phyloP scores from a whole-genome alignment of 2,113 vertebrate species.

The Micromys minutus region DNA sequence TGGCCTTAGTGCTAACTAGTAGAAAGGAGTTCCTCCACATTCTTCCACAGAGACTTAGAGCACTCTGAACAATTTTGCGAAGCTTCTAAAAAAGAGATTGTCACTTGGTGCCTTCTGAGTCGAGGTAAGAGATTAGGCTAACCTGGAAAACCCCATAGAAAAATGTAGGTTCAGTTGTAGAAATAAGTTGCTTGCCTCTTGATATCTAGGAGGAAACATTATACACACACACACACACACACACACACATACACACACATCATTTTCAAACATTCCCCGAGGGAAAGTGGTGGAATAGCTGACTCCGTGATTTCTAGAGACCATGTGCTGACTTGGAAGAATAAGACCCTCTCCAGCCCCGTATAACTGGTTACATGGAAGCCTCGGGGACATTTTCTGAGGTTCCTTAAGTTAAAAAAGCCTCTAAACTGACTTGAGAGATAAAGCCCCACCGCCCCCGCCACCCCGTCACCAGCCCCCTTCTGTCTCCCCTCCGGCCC shows the following conservation, averaged over 20 bases:
- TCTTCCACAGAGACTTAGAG: no score
- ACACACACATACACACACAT: no score
- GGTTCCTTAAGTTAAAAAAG: neutral
- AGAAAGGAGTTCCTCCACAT: neutral
- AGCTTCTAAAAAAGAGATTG: no score
- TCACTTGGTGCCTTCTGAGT: fast-evolving
- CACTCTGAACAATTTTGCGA: neutral
- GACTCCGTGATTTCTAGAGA: no score
- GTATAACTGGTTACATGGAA: neutral
- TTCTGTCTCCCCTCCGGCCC: no score
- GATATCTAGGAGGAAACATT: neutral
- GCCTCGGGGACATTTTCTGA: neutral
- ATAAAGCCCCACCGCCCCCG: no score
- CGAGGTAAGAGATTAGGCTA: neutral
- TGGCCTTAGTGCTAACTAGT: neutral
- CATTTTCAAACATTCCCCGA: no score
- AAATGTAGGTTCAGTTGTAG: neutral
- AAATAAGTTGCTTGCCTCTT: neutral
- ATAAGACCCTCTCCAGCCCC: neutral
- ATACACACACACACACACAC: no score
- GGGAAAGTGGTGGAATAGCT: no score
- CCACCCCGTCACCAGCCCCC: no score
- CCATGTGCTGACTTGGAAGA: neutral
- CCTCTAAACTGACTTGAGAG: no score
- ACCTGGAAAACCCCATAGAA: no score